Evolutionary conservation across 2,888 invertebrate genomes (phyloP).

Genomic region (Trissolcus brochymenae): DNA sequence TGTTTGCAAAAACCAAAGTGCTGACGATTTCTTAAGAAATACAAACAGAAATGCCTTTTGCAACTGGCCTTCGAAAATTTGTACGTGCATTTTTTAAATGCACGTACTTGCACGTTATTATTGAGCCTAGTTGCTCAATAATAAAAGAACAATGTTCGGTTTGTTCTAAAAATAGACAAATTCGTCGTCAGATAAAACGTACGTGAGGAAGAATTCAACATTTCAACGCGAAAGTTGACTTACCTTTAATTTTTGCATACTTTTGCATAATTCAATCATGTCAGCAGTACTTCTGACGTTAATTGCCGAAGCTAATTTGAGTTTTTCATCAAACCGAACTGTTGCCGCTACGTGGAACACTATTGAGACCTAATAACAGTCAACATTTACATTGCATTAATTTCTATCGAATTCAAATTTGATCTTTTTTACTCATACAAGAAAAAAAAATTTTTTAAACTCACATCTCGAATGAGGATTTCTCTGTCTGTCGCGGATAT

Average conservation of each 20-base stretch:
- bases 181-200: neutral
- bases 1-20: conserved; percentile 41
- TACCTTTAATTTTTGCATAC: conserved; percentile 82
- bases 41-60: conserved; percentile 26
- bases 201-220: neutral
- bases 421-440: neutral
- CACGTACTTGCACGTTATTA: too few relatives aligned
- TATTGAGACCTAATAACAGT: conserved; percentile 70
- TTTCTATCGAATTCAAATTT: neutral
- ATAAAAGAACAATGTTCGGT: neutral
- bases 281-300: conserved; percentile 83
- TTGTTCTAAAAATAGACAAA: neutral
- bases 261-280: conserved; percentile 81
- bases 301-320: conserved; percentile 82
- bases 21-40: conserved; percentile 41
- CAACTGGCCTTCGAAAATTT: conserved; percentile 2
- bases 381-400: neutral
- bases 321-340: conserved; percentile 84
- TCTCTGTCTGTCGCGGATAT: conserved; percentile 78
- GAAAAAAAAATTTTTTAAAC: conserved; percentile 43
- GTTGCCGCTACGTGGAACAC: conserved; percentile 88
- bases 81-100: too few relatives aligned
- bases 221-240: conserved; percentile 32
- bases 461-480: conserved; percentile 78
- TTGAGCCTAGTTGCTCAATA: neutral